Conservation (phyloP, 2,888 invertebrate species). For the Ochropleura leucogaster region DNA sequence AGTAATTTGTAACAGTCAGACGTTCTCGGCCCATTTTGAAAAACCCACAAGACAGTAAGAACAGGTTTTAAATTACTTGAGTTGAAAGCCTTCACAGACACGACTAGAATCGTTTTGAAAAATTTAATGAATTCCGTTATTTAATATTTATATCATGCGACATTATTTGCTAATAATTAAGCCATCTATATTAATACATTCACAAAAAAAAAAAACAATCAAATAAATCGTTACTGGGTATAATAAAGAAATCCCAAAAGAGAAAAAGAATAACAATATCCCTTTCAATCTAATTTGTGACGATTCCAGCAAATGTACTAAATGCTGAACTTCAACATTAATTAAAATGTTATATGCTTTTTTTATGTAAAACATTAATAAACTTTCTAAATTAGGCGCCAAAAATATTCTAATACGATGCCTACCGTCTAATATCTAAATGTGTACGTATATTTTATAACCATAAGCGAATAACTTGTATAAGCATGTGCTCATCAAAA, state of each 20-base stretch:
- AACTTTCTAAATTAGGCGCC: too few species aligned
- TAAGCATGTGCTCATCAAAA: too few species aligned
- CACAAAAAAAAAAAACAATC: neutral
- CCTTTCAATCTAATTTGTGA: too few species aligned
- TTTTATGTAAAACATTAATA: too few species aligned
- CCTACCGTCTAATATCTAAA: too few species aligned
- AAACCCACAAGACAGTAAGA: slow-evolving; percentile 20
- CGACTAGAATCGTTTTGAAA: neutral
- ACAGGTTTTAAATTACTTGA: neutral
- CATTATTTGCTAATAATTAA: neutral
- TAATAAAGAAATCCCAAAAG: neutral
- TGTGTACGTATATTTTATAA: too few species aligned
- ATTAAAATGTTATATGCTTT: too few species aligned
- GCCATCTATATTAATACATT: neutral
- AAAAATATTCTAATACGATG: too few species aligned
- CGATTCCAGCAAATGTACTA: too few species aligned
- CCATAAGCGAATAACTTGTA: too few species aligned
- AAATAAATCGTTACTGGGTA: neutral
- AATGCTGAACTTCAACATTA: too few species aligned
- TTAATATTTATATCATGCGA: neutral
- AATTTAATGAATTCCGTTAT: neutral
- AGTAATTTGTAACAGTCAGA: slow-evolving; percentile 1
- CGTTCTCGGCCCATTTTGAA: slow-evolving; percentile 26
- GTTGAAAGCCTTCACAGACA: neutral
- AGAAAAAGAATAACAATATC: neutral